Evolutionary conservation across 2,888 invertebrate species (phyloP).

Genomic region (Lydus trimaculatus): DNA sequence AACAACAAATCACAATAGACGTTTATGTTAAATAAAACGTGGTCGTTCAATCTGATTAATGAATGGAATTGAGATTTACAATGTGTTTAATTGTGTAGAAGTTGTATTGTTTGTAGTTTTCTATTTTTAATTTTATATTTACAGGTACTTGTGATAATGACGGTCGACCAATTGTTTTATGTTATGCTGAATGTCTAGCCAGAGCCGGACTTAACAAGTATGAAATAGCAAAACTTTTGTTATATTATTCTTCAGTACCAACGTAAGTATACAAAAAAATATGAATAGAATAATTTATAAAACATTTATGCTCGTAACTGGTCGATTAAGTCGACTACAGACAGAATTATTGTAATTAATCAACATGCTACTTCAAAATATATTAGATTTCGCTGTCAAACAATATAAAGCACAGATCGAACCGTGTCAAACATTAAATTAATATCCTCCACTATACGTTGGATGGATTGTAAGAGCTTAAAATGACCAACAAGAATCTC

Average conservation of each 20-base stretch:
- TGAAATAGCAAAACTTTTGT: constrained; percentile 73
- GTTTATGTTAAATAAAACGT: constrained; percentile 2
- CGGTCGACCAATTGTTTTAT: constrained; percentile 72
- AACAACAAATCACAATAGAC: constrained; percentile 1
- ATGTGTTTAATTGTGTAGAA: constrained; percentile 4
- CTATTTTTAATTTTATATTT: constrained; percentile 50
- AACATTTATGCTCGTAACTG: not conserved
- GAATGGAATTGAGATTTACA: constrained; percentile 11
- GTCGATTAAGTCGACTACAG: not conserved
- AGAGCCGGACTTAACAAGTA: constrained; percentile 69
- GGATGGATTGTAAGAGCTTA: not conserved
- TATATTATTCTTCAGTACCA: constrained; percentile 76
- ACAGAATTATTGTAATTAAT: constrained; percentile 24
- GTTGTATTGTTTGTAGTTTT: not conserved
- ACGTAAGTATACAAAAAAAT: constrained; percentile 71
- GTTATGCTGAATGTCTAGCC: constrained; percentile 68
- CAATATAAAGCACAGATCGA: constrained; percentile 19
- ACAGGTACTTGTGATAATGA: constrained; percentile 73
- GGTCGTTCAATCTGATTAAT: constrained; percentile 13
- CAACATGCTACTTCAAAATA: constrained; percentile 30
- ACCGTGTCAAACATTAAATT: constrained; percentile 30
- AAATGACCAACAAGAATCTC: constrained; percentile 10
- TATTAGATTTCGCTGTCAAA: constrained; percentile 26
- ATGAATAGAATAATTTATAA: constrained; percentile 8
- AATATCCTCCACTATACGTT: constrained; percentile 6